phyloP scores from a whole-genome alignment of 2,888 invertebrate species.

The Nymphalis polychloros region DNA sequence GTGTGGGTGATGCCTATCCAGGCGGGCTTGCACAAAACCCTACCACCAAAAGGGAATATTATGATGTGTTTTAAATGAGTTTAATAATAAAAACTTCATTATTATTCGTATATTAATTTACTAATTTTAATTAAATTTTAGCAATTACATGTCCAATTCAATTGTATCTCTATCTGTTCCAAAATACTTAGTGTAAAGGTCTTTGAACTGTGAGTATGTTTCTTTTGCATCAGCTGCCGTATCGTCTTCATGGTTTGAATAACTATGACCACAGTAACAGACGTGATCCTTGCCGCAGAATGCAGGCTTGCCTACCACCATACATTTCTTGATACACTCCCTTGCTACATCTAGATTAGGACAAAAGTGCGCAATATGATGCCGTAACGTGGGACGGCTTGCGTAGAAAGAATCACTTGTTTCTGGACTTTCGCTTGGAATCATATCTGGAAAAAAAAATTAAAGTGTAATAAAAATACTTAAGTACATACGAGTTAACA shows the following conservation, averaged over 20 bases:
- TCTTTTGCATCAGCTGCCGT: conserved; percentile 35
- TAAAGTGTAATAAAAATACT: neutral
- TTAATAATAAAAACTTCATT: no score
- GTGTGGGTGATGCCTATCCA: no score
- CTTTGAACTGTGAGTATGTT: conserved; percentile 52
- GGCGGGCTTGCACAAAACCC: no score
- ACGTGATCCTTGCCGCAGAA: conserved; percentile 72
- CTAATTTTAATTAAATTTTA: no score
- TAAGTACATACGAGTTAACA: no score
- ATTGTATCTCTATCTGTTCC: conserved; percentile 42
- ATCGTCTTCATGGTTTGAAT: conserved; percentile 38
- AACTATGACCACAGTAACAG: conserved; percentile 70
- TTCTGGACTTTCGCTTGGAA: neutral
- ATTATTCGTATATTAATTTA: no score
- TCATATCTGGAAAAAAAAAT: neutral
- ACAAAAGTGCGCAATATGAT: conserved; percentile 75
- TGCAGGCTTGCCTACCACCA: conserved; percentile 60
- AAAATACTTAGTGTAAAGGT: conserved; percentile 66
- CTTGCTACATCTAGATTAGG: conserved; percentile 59
- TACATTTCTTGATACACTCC: conserved; percentile 61
- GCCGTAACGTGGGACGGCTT: conserved; percentile 49
- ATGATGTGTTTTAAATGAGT: neutral
- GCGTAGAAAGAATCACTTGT: neutral
- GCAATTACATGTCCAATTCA: neutral
- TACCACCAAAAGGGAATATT: neutral